Base-by-base conservation (phyloP, 2,888 invertebrate species). In the Silvanus unidentatus region DNA sequence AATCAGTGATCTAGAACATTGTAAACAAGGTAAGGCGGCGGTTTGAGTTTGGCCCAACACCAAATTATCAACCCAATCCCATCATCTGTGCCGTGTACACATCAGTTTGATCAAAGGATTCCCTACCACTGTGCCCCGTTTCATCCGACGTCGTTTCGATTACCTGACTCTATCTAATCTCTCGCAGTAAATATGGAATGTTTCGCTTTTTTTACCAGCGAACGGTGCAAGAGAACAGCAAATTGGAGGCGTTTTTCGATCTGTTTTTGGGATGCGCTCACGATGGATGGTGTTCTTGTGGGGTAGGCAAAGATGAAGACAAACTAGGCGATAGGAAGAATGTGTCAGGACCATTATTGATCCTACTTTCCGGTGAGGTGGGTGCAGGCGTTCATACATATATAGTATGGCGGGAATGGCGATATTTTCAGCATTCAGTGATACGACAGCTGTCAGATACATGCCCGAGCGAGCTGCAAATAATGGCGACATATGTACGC, bases 381-480 rank as follows among this genome's bases (percentile, higher is more conserved):
- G 49, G 48, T 46, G 52, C 47, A 52, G 47, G n/a, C n/a, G 32
- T 22, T 22, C n/a, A 12, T 12, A 53, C 50, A 52, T 45, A 57
- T 61, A 58, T 60, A 54, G 50, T 61, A 59, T 58, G 59, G 61
- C 50, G 62, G 58, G 59, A 64, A 65, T 64, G 65, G 66, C 60
- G 64, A 65, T 65, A 63, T 65, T 69, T 67, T 62, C 62, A 63
- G 63, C 62, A 63, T 64, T 66, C 65, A 63, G 62, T 63, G 67
- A 70, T 67, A 68, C 67, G 71, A 70, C 71, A 71, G 71, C 70
- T 71, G 71, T 71, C 71, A 71, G 65, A 60, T 66, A 65, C 69
- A 69, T 57, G 63, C 64, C 63, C 59, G 60, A 62, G 59, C 60
- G 65, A 60, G 65, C 66, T 68, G 69, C 69, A 65, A 71, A 71